Conservation (phyloP, 2,113 vertebrate species). For the Sinocyclocheilus rhinocerous region DNA sequence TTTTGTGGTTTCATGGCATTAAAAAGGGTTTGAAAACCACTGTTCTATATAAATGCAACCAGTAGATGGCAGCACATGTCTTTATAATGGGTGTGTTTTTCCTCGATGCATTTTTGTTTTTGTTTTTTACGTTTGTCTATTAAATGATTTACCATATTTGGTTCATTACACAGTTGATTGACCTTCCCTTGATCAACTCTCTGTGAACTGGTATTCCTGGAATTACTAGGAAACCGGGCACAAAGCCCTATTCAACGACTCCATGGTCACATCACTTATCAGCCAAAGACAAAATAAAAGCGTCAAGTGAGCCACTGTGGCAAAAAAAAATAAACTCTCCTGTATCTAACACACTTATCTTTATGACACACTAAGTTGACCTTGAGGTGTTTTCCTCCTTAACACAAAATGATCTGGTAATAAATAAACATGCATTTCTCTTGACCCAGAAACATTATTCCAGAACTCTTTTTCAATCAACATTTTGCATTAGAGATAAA, state of each 20-base stretch:
- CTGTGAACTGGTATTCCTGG: not conserved
- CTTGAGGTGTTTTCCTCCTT: not conserved
- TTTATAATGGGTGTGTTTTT: not conserved
- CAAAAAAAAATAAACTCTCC: not conserved
- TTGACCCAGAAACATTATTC: not conserved
- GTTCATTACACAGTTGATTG: not conserved
- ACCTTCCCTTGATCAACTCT: not conserved
- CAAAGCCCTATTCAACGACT: not conserved
- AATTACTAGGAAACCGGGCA: not conserved
- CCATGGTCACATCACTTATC: not conserved
- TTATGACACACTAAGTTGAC: not conserved
- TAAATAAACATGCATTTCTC: not conserved
- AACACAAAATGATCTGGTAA: not conserved
- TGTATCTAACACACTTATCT: not conserved
- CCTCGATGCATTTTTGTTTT: not conserved
- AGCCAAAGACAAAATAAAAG: constrained; percentile 8
- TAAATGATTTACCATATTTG: not conserved
- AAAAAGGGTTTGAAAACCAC: not conserved
- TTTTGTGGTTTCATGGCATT: no score
- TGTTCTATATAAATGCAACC: not conserved
- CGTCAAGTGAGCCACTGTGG: not conserved
- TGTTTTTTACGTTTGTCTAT: not conserved
- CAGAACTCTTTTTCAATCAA: not conserved
- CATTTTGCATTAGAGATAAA: no score
- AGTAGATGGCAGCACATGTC: constrained; percentile 14